phyloP scores from a whole-genome alignment of 2,888 invertebrate genomes.

The Chloroclystis v-ata region DNA sequence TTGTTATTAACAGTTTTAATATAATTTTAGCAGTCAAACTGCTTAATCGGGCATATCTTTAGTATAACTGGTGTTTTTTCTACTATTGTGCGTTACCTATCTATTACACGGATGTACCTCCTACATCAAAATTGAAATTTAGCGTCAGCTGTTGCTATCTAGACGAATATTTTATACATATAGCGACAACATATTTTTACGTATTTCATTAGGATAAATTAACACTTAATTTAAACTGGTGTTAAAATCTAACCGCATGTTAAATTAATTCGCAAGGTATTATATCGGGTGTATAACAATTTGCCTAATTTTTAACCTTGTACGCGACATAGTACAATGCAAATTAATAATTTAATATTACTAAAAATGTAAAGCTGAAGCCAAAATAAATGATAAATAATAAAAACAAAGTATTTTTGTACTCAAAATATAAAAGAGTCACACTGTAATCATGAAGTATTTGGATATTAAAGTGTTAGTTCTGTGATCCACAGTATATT shows the following conservation, averaged over 20 bases:
- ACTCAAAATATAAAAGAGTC: conserved; percentile 13
- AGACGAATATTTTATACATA: conserved; percentile 25
- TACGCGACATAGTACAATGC: conserved; percentile 38
- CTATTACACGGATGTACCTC: conserved; percentile 1
- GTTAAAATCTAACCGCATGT: conserved; percentile 25
- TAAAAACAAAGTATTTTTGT: conserved; percentile 17
- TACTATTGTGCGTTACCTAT: conserved; percentile 19
- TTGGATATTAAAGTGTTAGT: neutral
- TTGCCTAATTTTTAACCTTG: conserved; percentile 37
- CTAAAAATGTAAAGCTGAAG: conserved; percentile 62
- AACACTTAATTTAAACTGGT: conserved; percentile 50
- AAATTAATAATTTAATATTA: conserved; percentile 38
- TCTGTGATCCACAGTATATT: conserved; percentile 21
- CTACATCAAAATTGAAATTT: conserved; percentile 2
- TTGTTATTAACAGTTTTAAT: neutral
- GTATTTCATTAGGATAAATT: conserved; percentile 41
- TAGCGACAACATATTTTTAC: conserved; percentile 33
- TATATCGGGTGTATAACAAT: conserved; percentile 31
- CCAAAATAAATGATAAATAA: conserved; percentile 39
- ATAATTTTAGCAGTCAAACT: conserved; percentile 18
- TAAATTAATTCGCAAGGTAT: conserved; percentile 38
- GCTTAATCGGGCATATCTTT: conserved; percentile 4
- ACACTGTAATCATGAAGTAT: neutral
- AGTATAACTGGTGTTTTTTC: neutral
- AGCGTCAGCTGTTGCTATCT: conserved; percentile 20